Conservation (phyloP, 2,113 vertebrate genomes). For the Pluvialis apricaria region DNA sequence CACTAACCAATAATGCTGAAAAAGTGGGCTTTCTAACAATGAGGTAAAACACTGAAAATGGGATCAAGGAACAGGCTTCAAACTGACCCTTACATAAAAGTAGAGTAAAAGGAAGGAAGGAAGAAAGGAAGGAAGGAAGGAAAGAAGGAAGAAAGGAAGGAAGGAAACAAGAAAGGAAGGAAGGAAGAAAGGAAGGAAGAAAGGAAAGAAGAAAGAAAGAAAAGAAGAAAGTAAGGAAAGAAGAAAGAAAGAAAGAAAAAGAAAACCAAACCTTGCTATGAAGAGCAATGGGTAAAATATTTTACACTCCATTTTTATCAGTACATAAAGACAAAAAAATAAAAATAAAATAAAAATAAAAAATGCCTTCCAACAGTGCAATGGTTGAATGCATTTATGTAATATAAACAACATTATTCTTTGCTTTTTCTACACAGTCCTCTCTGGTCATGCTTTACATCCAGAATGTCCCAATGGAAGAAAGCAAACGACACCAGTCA, state of each 20-base stretch:
- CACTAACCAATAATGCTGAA: neutral
- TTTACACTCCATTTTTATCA: conserved; percentile 80
- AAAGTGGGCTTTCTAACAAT: conserved; percentile 29
- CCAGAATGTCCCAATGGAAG: conserved; percentile 76
- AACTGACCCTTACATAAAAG: neutral
- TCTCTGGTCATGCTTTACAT: conserved; percentile 76
- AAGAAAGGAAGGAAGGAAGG: neutral
- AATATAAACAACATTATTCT: conserved; percentile 79
- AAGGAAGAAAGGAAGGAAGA: neutral
- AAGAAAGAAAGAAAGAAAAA: neutral
- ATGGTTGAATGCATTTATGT: conserved; percentile 66
- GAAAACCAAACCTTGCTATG: neutral
- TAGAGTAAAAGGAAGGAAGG: neutral
- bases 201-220: no score
- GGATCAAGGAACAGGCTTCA: neutral
- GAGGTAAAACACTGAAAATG: conserved; percentile 19
- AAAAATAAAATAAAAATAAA: conserved; percentile 58
- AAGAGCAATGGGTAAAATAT: conserved; percentile 74
- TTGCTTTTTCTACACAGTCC: conserved; percentile 79
- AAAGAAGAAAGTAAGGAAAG: neutral
- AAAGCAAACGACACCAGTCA: conserved; percentile 78
- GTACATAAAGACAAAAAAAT: conserved; percentile 73
- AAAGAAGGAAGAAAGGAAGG: no score
- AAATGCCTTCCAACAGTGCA: conserved; percentile 70
- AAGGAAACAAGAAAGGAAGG: neutral